phyloP scores from a whole-genome alignment of 2,113 vertebrate species.

The Hypanus sabinus region DNA sequence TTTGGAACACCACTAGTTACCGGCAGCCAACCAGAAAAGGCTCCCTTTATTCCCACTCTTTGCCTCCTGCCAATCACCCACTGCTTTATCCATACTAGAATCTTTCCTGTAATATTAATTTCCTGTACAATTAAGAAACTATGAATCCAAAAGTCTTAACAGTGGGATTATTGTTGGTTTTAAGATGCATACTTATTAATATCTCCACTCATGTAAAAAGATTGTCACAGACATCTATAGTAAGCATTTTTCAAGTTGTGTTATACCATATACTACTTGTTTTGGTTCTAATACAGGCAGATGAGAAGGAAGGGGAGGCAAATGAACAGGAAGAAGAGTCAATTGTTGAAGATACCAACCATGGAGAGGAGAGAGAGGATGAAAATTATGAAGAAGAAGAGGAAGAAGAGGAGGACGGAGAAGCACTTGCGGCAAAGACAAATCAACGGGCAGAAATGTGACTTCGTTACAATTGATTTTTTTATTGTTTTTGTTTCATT shows the following conservation, averaged over 20 bases:
- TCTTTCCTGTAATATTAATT: too few relatives aligned
- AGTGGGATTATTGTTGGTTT: background rate
- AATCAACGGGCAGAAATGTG: slow-evolving; percentile 83
- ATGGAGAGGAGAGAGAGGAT: slow-evolving; percentile 53
- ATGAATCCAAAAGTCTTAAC: background rate
- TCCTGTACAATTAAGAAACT: background rate
- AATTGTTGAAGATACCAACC: slow-evolving; percentile 47
- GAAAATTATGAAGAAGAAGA: slow-evolving; percentile 72
- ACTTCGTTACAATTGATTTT: slow-evolving; percentile 25
- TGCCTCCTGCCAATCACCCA: too few relatives aligned
- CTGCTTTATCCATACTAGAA: too few relatives aligned
- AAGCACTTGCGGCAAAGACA: slow-evolving; percentile 56
- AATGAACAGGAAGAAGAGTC: slow-evolving; percentile 55
- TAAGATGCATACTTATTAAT: background rate
- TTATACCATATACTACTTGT: background rate
- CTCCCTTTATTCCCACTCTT: too few relatives aligned
- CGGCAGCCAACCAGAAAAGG: too few relatives aligned
- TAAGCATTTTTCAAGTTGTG: background rate
- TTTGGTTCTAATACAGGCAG: background rate
- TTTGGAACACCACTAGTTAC: too few relatives aligned
- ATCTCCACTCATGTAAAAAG: background rate
- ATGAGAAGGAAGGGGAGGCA: slow-evolving; percentile 40
- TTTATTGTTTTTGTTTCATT: slow-evolving; percentile 25
- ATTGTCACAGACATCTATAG: background rate
- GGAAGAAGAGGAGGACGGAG: slow-evolving; percentile 74